Conservation (phyloP, 2,888 invertebrate species). For the Acanthoscelides obtectus region DNA sequence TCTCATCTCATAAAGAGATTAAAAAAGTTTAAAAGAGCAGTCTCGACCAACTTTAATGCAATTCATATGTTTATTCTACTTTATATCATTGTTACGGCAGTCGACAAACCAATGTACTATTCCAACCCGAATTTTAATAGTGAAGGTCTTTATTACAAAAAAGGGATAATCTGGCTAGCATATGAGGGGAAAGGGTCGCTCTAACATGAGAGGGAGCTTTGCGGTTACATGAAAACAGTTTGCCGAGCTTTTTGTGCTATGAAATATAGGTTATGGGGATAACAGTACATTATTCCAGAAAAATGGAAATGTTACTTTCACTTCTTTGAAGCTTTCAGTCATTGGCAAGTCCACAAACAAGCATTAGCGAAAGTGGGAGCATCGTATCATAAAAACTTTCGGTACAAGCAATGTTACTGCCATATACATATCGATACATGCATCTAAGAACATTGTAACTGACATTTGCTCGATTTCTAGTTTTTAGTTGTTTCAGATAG, state of each 20-base stretch:
- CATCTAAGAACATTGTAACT: too few relatives aligned
- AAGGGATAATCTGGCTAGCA: not conserved
- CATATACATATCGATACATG: too few relatives aligned
- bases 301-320: not conserved
- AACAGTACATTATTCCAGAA: not conserved
- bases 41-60: slow-evolving; percentile 9
- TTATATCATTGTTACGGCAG: slow-evolving; percentile 1
- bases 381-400: too few relatives aligned
- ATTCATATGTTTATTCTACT: slow-evolving; percentile 8
- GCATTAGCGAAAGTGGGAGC: too few relatives aligned
- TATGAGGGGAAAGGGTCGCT: not conserved
- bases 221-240: not conserved
- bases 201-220: not conserved
- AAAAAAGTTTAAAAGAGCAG: slow-evolving; percentile 14
- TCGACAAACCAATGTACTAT: not conserved
- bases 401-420: too few relatives aligned
- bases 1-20: not conserved
- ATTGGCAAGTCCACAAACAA: too few relatives aligned
- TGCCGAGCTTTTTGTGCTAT: not conserved
- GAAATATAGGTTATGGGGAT: not conserved
- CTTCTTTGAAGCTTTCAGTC: too few relatives aligned
- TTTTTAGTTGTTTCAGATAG: too few relatives aligned
- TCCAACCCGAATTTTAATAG: not conserved
- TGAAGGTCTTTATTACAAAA: not conserved
- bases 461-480: too few relatives aligned